Evolutionary conservation across 2,113 vertebrate species (phyloP).

Genomic region (Tetrax tetrax): DNA sequence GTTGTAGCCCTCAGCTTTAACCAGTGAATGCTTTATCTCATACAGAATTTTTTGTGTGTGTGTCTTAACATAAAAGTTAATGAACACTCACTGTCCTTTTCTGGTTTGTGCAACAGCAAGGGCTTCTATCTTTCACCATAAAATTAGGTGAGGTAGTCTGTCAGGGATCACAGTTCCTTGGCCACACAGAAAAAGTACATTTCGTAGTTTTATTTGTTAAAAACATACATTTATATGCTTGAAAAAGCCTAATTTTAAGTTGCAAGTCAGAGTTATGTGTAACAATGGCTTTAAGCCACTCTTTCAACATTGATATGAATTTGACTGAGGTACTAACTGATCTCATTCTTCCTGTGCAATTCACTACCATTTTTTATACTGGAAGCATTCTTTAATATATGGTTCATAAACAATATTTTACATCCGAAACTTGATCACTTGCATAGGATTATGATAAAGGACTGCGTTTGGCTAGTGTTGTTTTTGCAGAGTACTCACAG

Average conservation of each 20-base stretch:
- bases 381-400: neutral
- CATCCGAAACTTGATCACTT: accelerated
- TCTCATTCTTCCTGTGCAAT: neutral
- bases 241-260: neutral
- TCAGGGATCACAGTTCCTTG: neutral
- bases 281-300: neutral
- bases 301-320: neutral
- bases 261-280: neutral
- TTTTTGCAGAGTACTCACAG: neutral
- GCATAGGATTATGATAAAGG: neutral
- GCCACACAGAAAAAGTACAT: neutral
- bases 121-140: neutral
- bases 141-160: neutral
- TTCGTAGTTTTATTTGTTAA: neutral
- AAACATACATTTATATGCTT: neutral
- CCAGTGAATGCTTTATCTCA: neutral
- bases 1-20: neutral
- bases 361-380: neutral
- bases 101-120: neutral
- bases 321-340: neutral
- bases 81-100: neutral
- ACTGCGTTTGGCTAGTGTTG: neutral
- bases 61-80: neutral
- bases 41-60: neutral
- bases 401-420: neutral